Evolutionary conservation across 2,113 vertebrate genomes (phyloP).

Genomic region (Macquaria australasica): DNA sequence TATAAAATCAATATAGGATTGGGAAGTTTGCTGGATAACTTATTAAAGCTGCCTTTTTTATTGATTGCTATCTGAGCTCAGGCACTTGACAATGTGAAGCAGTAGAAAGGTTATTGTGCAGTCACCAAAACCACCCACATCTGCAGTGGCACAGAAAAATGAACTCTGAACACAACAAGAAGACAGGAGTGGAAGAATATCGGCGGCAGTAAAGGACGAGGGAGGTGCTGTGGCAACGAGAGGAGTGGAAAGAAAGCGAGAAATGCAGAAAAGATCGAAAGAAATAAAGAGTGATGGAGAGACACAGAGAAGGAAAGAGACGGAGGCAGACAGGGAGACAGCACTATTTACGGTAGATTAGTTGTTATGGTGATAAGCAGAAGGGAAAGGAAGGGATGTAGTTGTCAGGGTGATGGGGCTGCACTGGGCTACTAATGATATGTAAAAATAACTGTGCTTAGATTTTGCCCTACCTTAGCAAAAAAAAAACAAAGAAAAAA

Average conservation of each 20-base stretch:
- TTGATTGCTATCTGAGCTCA: slow-evolving; percentile 68
- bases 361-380: slow-evolving; percentile 84
- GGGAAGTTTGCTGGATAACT: slow-evolving; percentile 57
- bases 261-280: slow-evolving; percentile 34
- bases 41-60: slow-evolving; percentile 61
- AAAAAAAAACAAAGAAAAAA: slow-evolving; percentile 2
- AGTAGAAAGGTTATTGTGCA: slow-evolving; percentile 78
- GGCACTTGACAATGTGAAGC: slow-evolving; percentile 67
- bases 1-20: slow-evolving; percentile 45
- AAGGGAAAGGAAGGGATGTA: slow-evolving; percentile 70
- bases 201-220: slow-evolving; percentile 35
- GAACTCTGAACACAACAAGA: slow-evolving; percentile 55
- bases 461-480: slow-evolving; percentile 67
- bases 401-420: slow-evolving; percentile 82
- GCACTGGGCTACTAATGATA: slow-evolving; percentile 77
- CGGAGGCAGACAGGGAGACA: slow-evolving; percentile 49
- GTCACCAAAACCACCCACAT: slow-evolving; percentile 81
- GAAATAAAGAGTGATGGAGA: slow-evolving; percentile 50
- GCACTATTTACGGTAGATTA: slow-evolving; percentile 80
- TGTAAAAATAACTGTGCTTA: slow-evolving; percentile 77
- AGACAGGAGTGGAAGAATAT: slow-evolving; percentile 33
- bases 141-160: slow-evolving; percentile 74
- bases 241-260: slow-evolving; percentile 24
- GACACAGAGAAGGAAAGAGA: slow-evolving; percentile 36
- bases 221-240: slow-evolving; percentile 56